Conservation (phyloP, 2,797 vertebrate species). For the Chelonia mydas region DNA sequence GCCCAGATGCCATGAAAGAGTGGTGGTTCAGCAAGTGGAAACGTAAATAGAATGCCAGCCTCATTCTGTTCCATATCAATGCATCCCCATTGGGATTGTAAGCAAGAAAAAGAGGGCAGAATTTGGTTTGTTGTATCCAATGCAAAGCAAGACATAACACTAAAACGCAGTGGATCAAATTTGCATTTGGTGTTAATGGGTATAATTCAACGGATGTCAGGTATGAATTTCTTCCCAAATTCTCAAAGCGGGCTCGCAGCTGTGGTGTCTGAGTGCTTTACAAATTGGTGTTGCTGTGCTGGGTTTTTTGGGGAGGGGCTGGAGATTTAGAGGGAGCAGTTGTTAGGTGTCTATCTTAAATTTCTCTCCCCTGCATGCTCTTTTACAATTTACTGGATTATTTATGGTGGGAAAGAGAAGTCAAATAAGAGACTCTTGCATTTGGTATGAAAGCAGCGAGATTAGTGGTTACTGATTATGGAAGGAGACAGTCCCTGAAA, state of each 20-base stretch:
- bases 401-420: constrained; percentile 34
- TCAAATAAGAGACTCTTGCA: constrained; percentile 22
- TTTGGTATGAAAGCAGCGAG: constrained; percentile 8
- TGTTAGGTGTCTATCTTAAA: background rate
- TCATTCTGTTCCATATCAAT: background rate
- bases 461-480: background rate
- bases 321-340: background rate
- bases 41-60: constrained; percentile 41
- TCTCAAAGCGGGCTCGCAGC: background rate
- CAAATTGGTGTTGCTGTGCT: background rate
- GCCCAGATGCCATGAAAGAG: constrained; percentile 41
- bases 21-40: constrained; percentile 11
- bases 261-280: background rate
- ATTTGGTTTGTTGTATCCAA: background rate
- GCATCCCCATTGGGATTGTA: background rate
- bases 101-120: background rate
- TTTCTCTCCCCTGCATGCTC: background rate
- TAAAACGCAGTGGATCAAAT: background rate
- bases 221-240: background rate
- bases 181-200: background rate
- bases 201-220: background rate
- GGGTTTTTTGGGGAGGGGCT: background rate
- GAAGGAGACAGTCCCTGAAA: background rate
- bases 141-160: background rate
- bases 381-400: background rate